These are phyloP conservation scores for Nasonovia ribisnigri DNA, from an alignment of 2,888 invertebrate species.

Conservation along the genomic window DNA sequence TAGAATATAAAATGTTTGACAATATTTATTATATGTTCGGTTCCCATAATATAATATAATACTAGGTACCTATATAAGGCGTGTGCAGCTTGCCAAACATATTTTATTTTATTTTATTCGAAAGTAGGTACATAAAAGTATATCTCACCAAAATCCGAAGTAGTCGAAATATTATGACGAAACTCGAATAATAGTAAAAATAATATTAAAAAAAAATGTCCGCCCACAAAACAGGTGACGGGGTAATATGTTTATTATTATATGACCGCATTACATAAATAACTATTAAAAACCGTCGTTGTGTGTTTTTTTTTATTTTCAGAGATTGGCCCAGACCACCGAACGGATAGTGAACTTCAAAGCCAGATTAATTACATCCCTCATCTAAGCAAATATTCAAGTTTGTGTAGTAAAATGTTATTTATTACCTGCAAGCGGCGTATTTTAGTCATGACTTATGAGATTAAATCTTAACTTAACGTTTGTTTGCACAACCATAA, in stretches of 20 bases:
- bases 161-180: neutral
- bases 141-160: neutral
- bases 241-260: neutral
- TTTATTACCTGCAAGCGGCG: conserved; percentile 43
- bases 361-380: conserved; percentile 89
- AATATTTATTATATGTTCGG: neutral
- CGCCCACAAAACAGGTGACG: neutral
- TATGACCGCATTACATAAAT: neutral
- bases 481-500: neutral
- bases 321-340: conserved; percentile 89
- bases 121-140: neutral
- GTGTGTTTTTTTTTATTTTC: conserved; percentile 68
- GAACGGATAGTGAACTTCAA: conserved; percentile 94
- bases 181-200: neutral
- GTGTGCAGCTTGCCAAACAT: neutral
- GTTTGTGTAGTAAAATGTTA: conserved; percentile 33
- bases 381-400: conserved; percentile 76
- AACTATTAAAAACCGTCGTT: neutral
- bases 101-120: neutral
- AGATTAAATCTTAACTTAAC: conserved; percentile 21
- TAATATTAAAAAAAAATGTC: neutral
- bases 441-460: conserved; percentile 47
- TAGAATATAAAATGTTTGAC: neutral
- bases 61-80: neutral
- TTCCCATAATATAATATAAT: neutral